Evolutionary conservation across 2,113 vertebrate genomes (phyloP), one percentile per base, ranked within the genome.

Genomic region (Xiphophorus couchianus): DNA sequence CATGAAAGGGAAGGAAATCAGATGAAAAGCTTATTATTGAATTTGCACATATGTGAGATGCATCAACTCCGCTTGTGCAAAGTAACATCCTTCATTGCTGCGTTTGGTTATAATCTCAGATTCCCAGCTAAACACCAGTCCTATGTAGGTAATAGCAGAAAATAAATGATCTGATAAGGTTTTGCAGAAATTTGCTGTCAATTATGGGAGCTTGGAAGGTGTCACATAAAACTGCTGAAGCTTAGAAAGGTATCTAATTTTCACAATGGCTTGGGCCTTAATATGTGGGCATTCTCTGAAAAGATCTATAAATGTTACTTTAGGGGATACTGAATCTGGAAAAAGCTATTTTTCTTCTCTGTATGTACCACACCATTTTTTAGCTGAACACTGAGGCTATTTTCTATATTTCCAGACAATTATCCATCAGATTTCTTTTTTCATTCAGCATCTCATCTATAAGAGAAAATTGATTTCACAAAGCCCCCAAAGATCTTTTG

Each of bases 21-120:
- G 80, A 90, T 90, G 68, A 80, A 84, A 29, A 73, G 51, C 48
- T 29, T 80, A 84, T 84, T 83, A 88, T 72, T 89, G 73, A 82
- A 83, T 87, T 78, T 5, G 28, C 66, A 79, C 19, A 39, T 78
- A 80, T 74, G 72, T 48, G 65, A 78, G 73, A 66, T 85, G 82
- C 73, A 86, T 76, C 81, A 74, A 84, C 77, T 73, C 6, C 66
- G 62, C 79, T 69, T 82, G 65, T 91, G 95, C 94, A 81, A 95
- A 95, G 80, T 95, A 95, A 93, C 96, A 95, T 91, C 92, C 96
- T 84, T 77, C 35, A 78, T 70, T 81, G 71, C 29, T 71, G 71
- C 60, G 68, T 70, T 73, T 71, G 64, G 28, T 76, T 69, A n/a
- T 81, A 80, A 85, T 84, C 65, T 84, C 7, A 66, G 64, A 67